Percentiles rank a stretch among this genome's conserved stretches.
phyloP scores from a whole-genome alignment of 2,113 vertebrate species.

The Athene noctua region DNA sequence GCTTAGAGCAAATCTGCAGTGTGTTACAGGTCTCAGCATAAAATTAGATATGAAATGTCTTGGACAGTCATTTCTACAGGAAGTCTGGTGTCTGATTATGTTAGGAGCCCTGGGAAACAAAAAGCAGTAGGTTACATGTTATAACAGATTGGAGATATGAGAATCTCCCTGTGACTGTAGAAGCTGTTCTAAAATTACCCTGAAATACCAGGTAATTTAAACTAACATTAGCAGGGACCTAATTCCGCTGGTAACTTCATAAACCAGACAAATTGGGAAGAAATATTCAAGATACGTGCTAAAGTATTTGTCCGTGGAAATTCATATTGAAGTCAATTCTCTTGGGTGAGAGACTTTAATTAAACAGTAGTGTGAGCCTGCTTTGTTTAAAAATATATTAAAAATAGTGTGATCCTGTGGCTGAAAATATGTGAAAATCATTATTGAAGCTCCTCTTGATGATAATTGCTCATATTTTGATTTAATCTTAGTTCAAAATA shows the following conservation, averaged over 20 bases:
- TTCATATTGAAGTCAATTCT: background rate
- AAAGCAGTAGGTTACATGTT: background rate
- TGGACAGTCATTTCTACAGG: background rate
- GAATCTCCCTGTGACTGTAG: background rate
- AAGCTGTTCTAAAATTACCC: background rate
- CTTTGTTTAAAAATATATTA: background rate
- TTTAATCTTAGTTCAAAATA: background rate
- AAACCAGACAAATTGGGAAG: background rate
- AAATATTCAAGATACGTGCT: background rate
- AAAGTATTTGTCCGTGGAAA: background rate
- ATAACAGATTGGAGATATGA: background rate
- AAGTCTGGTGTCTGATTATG: background rate
- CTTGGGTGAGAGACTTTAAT: background rate
- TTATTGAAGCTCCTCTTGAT: background rate
- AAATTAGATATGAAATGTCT: background rate
- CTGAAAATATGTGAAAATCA: background rate
- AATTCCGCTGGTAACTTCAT: background rate
- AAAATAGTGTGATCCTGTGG: background rate
- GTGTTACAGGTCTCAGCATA: background rate
- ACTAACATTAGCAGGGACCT: background rate
- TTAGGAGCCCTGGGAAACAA: background rate
- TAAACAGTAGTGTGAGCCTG: background rate
- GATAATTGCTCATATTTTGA: background rate
- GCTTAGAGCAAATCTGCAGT: background rate
- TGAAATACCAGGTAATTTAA: slow-evolving; percentile 1